phyloP scores from a whole-genome alignment of 2,888 invertebrate species.

The Agonum fuliginosum region DNA sequence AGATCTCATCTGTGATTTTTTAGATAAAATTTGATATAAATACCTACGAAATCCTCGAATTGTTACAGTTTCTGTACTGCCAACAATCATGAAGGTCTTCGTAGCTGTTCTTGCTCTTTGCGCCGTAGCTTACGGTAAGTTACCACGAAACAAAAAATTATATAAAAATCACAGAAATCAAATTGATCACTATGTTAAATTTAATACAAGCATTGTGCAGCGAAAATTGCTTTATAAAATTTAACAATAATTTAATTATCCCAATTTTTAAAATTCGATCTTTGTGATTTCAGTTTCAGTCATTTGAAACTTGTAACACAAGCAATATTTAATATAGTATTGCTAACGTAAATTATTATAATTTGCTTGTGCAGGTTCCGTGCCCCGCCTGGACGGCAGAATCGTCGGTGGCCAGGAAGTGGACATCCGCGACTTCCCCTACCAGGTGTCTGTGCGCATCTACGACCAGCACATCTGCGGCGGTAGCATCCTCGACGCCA shows the following conservation, averaged over 20 bases:
- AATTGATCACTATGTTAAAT: no score
- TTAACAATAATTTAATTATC: no score
- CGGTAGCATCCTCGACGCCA: conserved; percentile 16
- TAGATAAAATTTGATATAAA: conserved; percentile 2
- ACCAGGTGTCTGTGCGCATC: conserved; percentile 30
- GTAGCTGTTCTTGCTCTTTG: not conserved
- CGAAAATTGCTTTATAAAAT: no score
- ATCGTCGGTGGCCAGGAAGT: conserved; percentile 16
- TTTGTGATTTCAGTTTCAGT: no score
- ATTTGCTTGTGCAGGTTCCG: not conserved
- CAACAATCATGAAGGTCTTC: conserved; percentile 7
- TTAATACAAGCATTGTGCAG: no score
- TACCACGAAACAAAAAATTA: not conserved
- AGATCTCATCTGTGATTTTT: not conserved
- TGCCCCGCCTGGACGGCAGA: conserved; percentile 22
- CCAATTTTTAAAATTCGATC: no score
- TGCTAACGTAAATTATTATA: no score
- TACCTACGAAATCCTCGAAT: no score
- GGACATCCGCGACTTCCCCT: not conserved
- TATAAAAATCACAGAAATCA: not conserved
- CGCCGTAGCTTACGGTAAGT: conserved; percentile 15
- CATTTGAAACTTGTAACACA: no score
- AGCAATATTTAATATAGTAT: no score
- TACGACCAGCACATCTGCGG: conserved; percentile 45
- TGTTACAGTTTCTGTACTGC: not conserved